Conservation (phyloP, 2,888 invertebrate species). For the Schizaphis graminum region DNA sequence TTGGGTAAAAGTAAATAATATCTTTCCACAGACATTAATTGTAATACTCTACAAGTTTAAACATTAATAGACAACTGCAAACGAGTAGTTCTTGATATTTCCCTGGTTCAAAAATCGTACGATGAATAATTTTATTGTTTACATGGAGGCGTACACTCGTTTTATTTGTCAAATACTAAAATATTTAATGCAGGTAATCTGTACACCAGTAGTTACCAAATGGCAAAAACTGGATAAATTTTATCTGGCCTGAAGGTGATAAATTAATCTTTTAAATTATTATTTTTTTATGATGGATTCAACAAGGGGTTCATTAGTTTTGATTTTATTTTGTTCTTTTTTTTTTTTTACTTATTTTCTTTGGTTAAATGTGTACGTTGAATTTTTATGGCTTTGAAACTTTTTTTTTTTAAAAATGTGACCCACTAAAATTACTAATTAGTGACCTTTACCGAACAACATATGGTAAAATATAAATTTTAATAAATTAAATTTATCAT, state of each 20-base stretch:
- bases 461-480: neutral
- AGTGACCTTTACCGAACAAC: neutral
- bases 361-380: neutral
- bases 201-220: neutral
- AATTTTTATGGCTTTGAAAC: neutral
- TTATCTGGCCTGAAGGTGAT: neutral
- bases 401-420: neutral
- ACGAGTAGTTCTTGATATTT: neutral
- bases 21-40: neutral
- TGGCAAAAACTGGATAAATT: neutral
- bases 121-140: neutral
- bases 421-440: neutral
- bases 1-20: slow-evolving; percentile 8
- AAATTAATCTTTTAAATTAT: neutral
- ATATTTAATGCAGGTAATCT: neutral
- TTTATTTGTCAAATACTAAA: neutral
- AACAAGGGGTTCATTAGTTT: neutral
- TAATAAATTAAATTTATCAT: neutral
- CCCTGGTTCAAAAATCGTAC: neutral
- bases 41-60: neutral
- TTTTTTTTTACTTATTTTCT: neutral
- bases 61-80: neutral
- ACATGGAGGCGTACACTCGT: neutral
- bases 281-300: neutral
- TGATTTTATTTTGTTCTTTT: neutral